A percentile compares a stretch with the other conserved stretches of the same genome.
These are phyloP conservation scores for Synanthedon vespiformis DNA, from an alignment of 2,888 invertebrate species.

Conservation along the genomic window DNA sequence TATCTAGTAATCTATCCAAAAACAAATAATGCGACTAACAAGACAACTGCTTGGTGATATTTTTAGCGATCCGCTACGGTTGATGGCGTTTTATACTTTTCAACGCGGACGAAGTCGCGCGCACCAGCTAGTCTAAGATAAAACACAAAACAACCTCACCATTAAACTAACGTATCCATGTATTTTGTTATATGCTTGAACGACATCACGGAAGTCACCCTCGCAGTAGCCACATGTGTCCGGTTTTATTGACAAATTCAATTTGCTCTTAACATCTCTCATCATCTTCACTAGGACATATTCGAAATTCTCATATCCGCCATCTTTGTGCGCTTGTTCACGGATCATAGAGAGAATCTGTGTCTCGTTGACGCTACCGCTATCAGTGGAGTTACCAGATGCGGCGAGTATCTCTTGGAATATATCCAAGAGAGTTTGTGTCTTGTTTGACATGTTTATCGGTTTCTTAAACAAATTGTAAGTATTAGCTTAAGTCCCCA, in stretches of 20 bases:
- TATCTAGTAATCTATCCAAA: too few relatives aligned
- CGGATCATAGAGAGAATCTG: constrained; percentile 46
- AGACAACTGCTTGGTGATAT: too few relatives aligned
- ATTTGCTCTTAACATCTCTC: constrained; percentile 39
- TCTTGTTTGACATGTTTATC: constrained; percentile 47
- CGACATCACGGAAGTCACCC: constrained; percentile 69
- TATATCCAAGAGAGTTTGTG: constrained; percentile 48
- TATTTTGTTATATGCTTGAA: constrained; percentile 74
- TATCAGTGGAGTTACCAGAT: constrained; percentile 48
- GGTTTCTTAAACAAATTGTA: not conserved
- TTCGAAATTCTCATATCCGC: constrained; percentile 36
- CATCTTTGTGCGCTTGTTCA: constrained; percentile 37
- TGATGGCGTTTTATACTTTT: too few relatives aligned
- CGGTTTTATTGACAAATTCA: constrained; percentile 36
- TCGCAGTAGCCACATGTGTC: constrained; percentile 69
- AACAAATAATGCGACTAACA: too few relatives aligned
- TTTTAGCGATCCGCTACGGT: too few relatives aligned
- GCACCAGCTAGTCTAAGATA: not conserved
- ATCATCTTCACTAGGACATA: constrained; percentile 44
- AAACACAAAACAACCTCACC: constrained; percentile 60
- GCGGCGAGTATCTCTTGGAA: constrained; percentile 59
- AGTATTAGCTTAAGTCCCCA: not conserved
- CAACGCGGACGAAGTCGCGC: too few relatives aligned
- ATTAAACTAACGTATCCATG: constrained; percentile 87
- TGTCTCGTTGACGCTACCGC: constrained; percentile 36